Evolutionary conservation across 2,113 vertebrate genomes (phyloP).

Genomic region (Origma solitaria): DNA sequence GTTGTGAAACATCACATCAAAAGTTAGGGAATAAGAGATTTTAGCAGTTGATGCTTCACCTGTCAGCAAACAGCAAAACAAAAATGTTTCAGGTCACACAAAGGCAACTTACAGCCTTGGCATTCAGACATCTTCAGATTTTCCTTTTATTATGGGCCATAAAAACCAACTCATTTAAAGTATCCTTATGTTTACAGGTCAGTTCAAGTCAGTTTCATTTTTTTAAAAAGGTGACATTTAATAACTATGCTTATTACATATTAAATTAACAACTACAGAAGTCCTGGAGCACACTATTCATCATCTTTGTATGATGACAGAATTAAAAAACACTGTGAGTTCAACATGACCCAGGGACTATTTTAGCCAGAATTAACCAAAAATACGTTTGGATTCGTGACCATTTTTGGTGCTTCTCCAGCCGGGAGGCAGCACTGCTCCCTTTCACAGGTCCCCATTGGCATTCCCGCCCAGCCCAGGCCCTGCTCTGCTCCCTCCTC

Average conservation of each 20-base stretch:
- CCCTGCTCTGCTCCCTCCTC: neutral
- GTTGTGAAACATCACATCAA: neutral
- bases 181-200: neutral
- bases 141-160: neutral
- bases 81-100: neutral
- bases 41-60: neutral
- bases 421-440: neutral
- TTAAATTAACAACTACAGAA: neutral
- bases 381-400: neutral
- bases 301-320: neutral
- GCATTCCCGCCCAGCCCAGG: fast-evolving
- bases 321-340: neutral
- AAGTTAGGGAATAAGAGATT: neutral
- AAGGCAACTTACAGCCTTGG: neutral
- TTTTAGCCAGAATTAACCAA: neutral
- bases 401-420: neutral
- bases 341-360: fast-evolving
- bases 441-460: neutral
- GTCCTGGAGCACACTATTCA: neutral
- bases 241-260: neutral
- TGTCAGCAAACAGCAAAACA: neutral
- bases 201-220: neutral
- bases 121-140: neutral
- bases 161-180: neutral
- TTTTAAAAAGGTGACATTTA: neutral